Base-by-base conservation (phyloP, 2,797 vertebrate genomes). In the Clarias platycephalus region DNA sequence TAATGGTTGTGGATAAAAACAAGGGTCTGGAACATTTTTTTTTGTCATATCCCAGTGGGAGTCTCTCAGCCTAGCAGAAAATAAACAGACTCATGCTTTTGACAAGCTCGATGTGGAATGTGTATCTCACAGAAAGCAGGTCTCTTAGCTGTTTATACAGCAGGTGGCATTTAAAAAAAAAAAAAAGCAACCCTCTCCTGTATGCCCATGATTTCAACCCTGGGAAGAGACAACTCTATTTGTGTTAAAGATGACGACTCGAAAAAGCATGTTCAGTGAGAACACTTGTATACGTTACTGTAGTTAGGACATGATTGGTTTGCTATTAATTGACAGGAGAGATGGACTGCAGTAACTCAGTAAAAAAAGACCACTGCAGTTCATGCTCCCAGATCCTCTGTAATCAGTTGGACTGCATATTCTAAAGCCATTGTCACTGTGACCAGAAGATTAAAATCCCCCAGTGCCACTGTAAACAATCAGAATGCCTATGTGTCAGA, bases 31-130 rank as follows among this genome's bases (percentile, higher is more conserved):
- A 78, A 40, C 31, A 62, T 31, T 37, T 77, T 55, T 76, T 93
- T 93, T 92, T 91, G 91, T 84, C 84, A 87, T 92, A 93, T 94
- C 93, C 93, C 93, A 92, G 85, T 80, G 91, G 93, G 88, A 89
- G 75, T 62, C 75, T 78, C 89, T 90, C 84, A 92, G 91, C 92
- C 91, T 90, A 91, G 93, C 92, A 93, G 93, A 93, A 91, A 91
- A 92, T 89, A 92, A 58, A 92, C 85, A 85, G 83, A 88, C 89
- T 86, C 89, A 90, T 89, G 89, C 90, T 78, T 92, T 89, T 92
- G 90, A 92, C 90, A 89, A 83, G 85, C 79, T 78, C 64, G 82
- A 18, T 40, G 70, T 70, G 84, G 89, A 89, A 88, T n/a, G 75
- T 87, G 87, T 81, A 70, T 55, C 53, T 81, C 49, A 68, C 88